These are phyloP conservation scores for Protula sp. DNA, from an alignment of 2,888 invertebrate species.

Conservation along the genomic window DNA sequence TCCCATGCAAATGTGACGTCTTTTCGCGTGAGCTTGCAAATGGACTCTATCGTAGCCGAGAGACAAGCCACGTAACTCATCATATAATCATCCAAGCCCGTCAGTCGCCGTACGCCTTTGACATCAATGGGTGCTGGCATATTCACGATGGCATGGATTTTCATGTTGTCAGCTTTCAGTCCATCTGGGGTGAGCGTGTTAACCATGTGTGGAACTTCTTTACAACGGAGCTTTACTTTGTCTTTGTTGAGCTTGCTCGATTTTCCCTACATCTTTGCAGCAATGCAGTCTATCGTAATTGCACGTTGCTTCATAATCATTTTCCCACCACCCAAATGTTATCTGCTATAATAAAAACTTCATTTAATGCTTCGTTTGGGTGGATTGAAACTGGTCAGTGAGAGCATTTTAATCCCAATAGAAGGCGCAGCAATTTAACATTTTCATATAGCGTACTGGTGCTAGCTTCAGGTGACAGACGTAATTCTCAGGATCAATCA, in stretches of 20 bases:
- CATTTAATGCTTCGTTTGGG: conserved; percentile 22
- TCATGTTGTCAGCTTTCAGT: conserved; percentile 17
- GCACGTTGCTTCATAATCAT: conserved; percentile 10
- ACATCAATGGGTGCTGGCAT: conserved; percentile 19
- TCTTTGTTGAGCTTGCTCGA: conserved; percentile 7
- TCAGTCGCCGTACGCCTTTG: conserved; percentile 14
- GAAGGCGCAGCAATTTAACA: too few species aligned
- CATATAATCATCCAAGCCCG: conserved; percentile 8
- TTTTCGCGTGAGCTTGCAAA: not conserved
- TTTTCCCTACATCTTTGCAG: conserved; percentile 13
- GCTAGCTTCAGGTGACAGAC: too few species aligned
- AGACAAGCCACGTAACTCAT: not conserved
- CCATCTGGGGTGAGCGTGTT: conserved; percentile 19
- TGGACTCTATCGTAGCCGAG: not conserved
- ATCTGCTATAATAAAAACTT: conserved; percentile 22
- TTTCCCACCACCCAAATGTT: conserved; percentile 21
- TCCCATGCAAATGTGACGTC: not conserved
- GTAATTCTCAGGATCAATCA: too few species aligned
- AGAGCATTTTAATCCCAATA: too few species aligned
- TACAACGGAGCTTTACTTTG: conserved; percentile 15
- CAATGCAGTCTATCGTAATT: conserved; percentile 20
- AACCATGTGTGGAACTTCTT: conserved; percentile 19
- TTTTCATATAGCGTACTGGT: too few species aligned
- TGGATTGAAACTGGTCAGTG: conserved; percentile 20
- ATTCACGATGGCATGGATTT: conserved; percentile 19